A percentile compares a stretch with the other conserved stretches of the same genome.
Evolutionary conservation across 2,888 invertebrate species (phyloP).

Genomic region (Liposcelis brunnea): DNA sequence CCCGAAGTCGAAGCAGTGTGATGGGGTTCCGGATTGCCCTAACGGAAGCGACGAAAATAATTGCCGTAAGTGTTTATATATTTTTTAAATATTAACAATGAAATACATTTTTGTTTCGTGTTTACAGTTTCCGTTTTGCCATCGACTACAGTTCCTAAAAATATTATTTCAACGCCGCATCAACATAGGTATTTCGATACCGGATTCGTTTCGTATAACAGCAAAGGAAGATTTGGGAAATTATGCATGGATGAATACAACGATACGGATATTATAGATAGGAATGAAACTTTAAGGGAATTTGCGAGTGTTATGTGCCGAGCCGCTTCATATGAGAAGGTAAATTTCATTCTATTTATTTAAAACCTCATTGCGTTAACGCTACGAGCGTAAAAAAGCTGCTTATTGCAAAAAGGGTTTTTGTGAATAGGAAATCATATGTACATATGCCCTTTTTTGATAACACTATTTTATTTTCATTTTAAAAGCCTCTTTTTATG

Average conservation of each 20-base stretch:
- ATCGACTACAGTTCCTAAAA: not conserved
- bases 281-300: too few relatives aligned
- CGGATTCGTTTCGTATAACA: conserved; percentile 70
- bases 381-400: too few relatives aligned
- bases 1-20: conserved; percentile 51
- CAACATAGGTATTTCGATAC: conserved; percentile 48
- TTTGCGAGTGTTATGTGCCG: too few relatives aligned
- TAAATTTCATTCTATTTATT: too few relatives aligned
- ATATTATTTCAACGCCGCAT: conserved; percentile 30
- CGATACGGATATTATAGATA: too few relatives aligned
- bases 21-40: conserved; percentile 67
- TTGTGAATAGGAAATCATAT: too few relatives aligned
- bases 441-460: too few relatives aligned
- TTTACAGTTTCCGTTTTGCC: conserved; percentile 9
- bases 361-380: too few relatives aligned
- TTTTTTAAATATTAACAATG: not conserved
- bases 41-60: conserved; percentile 75
- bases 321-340: too few relatives aligned
- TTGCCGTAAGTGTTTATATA: conserved; percentile 65
- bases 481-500: too few relatives aligned
- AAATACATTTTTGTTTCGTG: not conserved
- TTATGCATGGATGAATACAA: conserved; percentile 44
- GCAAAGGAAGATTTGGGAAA: conserved; percentile 60
- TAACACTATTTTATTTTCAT: too few relatives aligned
- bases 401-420: too few relatives aligned